These are phyloP conservation scores for Pristiophorus japonicus DNA, from an alignment of 2,113 vertebrate genomes.

Conservation along the genomic window DNA sequence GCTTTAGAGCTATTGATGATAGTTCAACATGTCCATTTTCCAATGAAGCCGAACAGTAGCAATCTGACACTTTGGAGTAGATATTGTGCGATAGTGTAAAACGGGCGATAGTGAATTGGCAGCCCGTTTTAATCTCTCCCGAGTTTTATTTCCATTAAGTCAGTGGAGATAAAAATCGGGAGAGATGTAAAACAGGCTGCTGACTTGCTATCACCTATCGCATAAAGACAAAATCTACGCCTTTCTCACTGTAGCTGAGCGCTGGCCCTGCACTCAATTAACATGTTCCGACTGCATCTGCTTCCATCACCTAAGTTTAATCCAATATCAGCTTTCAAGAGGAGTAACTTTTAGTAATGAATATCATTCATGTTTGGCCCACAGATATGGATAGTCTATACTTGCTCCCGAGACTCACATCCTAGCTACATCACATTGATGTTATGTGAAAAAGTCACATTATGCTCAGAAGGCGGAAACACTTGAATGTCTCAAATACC, in stretches of 20 bases:
- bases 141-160: not conserved
- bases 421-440: not conserved
- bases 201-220: not conserved
- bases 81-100: not conserved
- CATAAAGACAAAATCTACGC: not conserved
- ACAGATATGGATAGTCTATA: not conserved
- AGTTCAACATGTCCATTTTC: constrained; percentile 12
- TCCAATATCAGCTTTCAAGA: not conserved
- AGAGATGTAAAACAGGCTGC: not conserved
- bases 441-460: not conserved
- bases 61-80: not conserved
- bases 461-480: not conserved
- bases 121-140: not conserved
- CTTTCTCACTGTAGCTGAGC: not conserved
- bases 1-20: not conserved
- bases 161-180: not conserved
- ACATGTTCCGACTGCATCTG: not conserved
- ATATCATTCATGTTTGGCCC: not conserved
- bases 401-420: not conserved
- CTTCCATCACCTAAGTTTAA: not conserved
- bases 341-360: not conserved
- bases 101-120: not conserved
- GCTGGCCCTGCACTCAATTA: not conserved
- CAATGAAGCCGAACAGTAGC: not conserved
- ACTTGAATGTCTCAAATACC: not conserved